Percentiles rank a stretch among this genome's conserved stretches.
Evolutionary conservation across 2,888 invertebrate genomes (phyloP).

Genomic region (Tipula unca): DNA sequence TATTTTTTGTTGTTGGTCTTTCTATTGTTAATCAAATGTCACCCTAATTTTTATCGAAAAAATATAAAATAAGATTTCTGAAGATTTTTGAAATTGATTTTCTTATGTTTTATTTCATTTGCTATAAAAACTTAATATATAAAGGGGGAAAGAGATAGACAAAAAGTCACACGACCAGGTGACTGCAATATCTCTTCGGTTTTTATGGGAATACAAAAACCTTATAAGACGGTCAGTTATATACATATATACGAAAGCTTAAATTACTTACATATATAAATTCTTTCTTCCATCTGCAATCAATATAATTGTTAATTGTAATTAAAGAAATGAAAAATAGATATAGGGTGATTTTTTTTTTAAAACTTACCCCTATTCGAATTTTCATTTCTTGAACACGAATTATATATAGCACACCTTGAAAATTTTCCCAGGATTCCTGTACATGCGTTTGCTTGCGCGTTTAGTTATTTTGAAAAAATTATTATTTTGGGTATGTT

Average conservation of each 20-base stretch:
- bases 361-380: background rate
- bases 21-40: background rate
- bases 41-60: background rate
- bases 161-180: conserved; percentile 9
- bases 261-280: background rate
- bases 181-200: background rate
- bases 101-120: background rate
- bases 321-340: background rate
- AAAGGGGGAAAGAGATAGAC: background rate
- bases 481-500: background rate
- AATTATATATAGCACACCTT: background rate
- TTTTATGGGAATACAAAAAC: background rate
- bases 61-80: background rate
- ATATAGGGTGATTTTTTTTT: background rate
- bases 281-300: background rate
- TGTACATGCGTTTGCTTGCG: background rate
- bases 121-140: background rate
- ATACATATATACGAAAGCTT: background rate
- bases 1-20: background rate
- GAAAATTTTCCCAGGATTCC: conserved; percentile 4
- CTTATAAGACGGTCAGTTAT: background rate
- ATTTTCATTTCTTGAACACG: background rate
- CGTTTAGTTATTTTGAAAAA: background rate
- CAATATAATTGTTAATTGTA: background rate
- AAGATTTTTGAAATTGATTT: background rate